Base-by-base conservation (phyloP, 2,797 vertebrate genomes). In the Cottoperca gobio region DNA sequence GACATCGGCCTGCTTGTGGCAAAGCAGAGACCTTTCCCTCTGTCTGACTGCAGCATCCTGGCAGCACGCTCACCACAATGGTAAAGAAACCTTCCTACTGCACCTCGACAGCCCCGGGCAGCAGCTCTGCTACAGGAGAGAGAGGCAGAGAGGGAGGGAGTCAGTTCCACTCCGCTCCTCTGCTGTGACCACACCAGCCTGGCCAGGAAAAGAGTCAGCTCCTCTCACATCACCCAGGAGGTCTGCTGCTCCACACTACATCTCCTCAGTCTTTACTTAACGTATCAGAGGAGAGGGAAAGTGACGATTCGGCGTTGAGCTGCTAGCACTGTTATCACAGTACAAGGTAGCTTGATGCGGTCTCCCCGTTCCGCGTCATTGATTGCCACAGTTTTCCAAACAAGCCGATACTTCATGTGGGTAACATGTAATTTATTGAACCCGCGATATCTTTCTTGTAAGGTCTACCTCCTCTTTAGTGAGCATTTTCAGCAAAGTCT, bases 401-500 rank as follows among this genome's bases (percentile, higher is more conserved):
- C 39, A 54, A 64, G 67, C 57, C 11, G 31, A 75, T 31, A 68
- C 63, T 72, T 86, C 64, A 73, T 43, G 39, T 21, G 79, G 81
- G 52, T 77, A 73, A 65, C 65, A 12, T 62, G 75, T 68, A 70
- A 91, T 92, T 91, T 83, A 91, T 89, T 76, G 81, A 83, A 89
- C 84, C 84, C 24, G 67, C 76, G 63, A 57, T 57, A 71, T 74
- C 79, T 70, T 31, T 54, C 57, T 69, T 72, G 64, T 66, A 71
- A n/a, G 6, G 49, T 37, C 62, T 35, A 42, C 52, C 73, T 72
- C 66, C 70, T 54, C 49, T 85, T 83, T 33, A 68, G 61, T 10
- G 63, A 83, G 84, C 76, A 77, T 82, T 86, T 90, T 90, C 89
- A 81, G 87, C 77, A 63, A 88, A 84, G 88, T 88, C 88, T 92